Conservation (phyloP, 1,140 invertebrate genomes). For the Centruroides vittatus region DNA sequence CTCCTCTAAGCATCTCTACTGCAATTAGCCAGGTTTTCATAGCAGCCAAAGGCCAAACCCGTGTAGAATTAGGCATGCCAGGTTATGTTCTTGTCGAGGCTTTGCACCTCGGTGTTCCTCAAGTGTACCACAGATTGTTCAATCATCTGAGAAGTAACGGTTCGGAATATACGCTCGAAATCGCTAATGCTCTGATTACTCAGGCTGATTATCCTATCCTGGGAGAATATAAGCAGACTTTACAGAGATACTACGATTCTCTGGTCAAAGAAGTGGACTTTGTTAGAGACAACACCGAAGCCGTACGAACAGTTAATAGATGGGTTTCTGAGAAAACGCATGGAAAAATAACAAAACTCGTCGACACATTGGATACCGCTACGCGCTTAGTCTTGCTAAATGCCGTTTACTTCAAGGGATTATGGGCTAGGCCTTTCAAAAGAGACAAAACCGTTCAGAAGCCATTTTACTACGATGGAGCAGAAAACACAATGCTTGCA, state of each 20-base stretch:
- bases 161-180: conserved; percentile 1
- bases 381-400: conserved; percentile 57
- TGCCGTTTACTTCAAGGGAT: conserved; percentile 52
- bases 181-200: conserved; percentile 14
- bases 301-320: conserved; percentile 40
- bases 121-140: no score
- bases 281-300: conserved; percentile 24
- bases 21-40: no score
- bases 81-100: no score
- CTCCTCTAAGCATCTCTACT: no score
- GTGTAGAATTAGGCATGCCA: no score
- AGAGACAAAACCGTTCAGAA: no score
- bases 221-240: conserved; percentile 1
- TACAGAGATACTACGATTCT: conserved; percentile 4
- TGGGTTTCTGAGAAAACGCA: conserved; percentile 50
- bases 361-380: conserved; percentile 26
- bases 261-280: conserved; percentile 32
- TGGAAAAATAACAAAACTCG: conserved; percentile 43
- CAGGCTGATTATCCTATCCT: conserved; percentile 3
- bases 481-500: no score
- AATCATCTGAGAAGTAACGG: no score
- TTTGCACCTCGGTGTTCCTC: no score
- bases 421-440: no score
- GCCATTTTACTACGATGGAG: no score
- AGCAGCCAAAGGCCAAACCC: no score